These are phyloP conservation scores for Drosophila nannoptera DNA, from an alignment of 1,140 invertebrate species.

Conservation along the genomic window DNA sequence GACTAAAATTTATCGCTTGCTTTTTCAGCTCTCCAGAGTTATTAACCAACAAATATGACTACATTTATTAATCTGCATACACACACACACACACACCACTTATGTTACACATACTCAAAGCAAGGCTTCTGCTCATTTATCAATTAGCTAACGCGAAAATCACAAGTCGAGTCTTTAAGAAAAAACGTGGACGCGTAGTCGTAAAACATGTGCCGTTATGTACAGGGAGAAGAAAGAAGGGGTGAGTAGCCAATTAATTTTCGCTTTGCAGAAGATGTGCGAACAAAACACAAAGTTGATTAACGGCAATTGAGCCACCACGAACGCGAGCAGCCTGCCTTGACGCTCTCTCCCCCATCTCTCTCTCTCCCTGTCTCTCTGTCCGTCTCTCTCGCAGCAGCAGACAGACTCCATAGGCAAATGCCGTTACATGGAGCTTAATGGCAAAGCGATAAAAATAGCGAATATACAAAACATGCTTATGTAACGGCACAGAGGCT, in stretches of 20 bases:
- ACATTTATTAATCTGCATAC: neutral
- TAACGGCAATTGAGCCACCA: conserved; percentile 42
- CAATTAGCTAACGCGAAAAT: conserved; percentile 60
- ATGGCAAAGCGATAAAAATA: conserved; percentile 71
- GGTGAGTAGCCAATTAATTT: conserved; percentile 62
- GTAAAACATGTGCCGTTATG: neutral
- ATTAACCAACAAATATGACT: neutral
- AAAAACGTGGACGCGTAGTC: conserved; percentile 2
- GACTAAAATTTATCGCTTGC: neutral
- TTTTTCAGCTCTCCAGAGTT: neutral
- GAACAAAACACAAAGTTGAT: conserved; percentile 64
- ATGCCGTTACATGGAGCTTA: conserved; percentile 45
- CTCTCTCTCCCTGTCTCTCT: neutral
- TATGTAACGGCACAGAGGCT: conserved; percentile 49
- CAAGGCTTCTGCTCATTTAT: conserved; percentile 49
- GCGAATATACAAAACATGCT: conserved; percentile 50
- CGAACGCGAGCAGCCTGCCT: conserved; percentile 1
- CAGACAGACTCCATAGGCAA: conserved; percentile 16
- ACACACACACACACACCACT: neutral
- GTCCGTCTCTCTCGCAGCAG: neutral
- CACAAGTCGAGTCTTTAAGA: conserved; percentile 32
- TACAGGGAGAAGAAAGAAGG: neutral
- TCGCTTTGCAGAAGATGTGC: conserved; percentile 54
- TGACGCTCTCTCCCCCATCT: neutral
- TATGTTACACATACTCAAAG: conserved; percentile 1